Percentiles rank a stretch among this genome's conserved stretches.
These are phyloP conservation scores for Scaptodrosophila lebanonensis DNA, from an alignment of 1,140 invertebrate genomes.

Conservation along the genomic window DNA sequence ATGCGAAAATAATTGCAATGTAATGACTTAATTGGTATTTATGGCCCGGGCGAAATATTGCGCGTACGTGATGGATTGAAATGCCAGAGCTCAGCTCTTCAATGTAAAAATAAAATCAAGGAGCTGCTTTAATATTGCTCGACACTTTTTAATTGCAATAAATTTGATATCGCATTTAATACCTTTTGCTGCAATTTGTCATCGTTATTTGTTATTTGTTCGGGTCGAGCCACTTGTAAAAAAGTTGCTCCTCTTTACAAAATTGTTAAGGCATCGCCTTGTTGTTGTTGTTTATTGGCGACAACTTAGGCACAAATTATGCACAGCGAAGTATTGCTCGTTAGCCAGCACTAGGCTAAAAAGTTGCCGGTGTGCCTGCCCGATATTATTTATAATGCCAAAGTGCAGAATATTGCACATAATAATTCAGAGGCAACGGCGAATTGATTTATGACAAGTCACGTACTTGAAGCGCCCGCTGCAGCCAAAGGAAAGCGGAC, in stretches of 20 bases:
- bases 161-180: slow-evolving; percentile 28
- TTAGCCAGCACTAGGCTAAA: slow-evolving; percentile 34
- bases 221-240: slow-evolving; percentile 6
- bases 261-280: background rate
- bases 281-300: slow-evolving; percentile 51
- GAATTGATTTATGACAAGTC: slow-evolving; percentile 68
- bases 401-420: slow-evolving; percentile 63
- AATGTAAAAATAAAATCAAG: no score
- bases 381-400: slow-evolving; percentile 37
- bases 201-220: slow-evolving; percentile 41
- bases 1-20: slow-evolving; percentile 48
- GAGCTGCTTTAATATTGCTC: slow-evolving; percentile 4
- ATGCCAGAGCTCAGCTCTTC: no score
- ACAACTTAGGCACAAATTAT: slow-evolving; percentile 3
- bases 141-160: slow-evolving; percentile 23
- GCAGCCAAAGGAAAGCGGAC: no score
- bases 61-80: no score
- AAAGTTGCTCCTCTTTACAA: background rate
- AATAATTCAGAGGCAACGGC: slow-evolving; percentile 44
- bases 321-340: slow-evolving; percentile 41
- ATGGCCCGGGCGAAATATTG: no score
- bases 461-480: no score
- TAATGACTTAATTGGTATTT: slow-evolving; percentile 72
- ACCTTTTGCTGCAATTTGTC: slow-evolving; percentile 53
- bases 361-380: slow-evolving; percentile 15